phyloP scores from a whole-genome alignment of 2,113 vertebrate genomes.

The Gopherus flavomarginatus region DNA sequence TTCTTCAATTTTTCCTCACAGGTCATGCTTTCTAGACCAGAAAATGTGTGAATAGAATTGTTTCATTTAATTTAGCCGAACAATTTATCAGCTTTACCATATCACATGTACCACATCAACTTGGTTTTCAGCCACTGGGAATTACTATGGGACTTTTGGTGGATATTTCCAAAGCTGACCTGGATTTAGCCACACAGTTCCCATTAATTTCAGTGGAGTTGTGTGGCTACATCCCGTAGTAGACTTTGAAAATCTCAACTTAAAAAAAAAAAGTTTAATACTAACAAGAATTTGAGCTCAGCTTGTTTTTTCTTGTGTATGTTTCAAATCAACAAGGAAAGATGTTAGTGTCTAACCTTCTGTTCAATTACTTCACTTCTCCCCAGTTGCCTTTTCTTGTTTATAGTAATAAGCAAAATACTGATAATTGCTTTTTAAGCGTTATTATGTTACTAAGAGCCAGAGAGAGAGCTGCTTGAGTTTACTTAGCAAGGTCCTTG shows the following conservation, averaged over 20 bases:
- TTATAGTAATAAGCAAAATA: slow-evolving; percentile 33
- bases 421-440: slow-evolving; percentile 44
- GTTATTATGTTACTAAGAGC: slow-evolving; percentile 32
- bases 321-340: slow-evolving; percentile 11
- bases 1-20: neutral
- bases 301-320: neutral
- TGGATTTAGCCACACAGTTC: neutral
- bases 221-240: fast-evolving
- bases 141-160: neutral
- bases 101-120: neutral
- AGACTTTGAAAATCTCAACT: neutral
- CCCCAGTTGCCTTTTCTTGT: slow-evolving; percentile 22
- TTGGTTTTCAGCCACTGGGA: neutral
- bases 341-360: neutral
- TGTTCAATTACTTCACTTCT: slow-evolving; percentile 4
- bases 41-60: neutral
- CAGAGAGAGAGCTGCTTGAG: slow-evolving; percentile 12
- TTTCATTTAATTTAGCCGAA: neutral
- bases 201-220: neutral
- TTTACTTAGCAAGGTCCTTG: slow-evolving; percentile 26
- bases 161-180: neutral
- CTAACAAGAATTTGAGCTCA: neutral
- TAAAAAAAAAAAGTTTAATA: neutral
- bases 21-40: slow-evolving; percentile 36
- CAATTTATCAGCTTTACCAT: neutral